Base-by-base conservation (phyloP, 2,797 vertebrate species). In the Nyctalus aviator region DNA sequence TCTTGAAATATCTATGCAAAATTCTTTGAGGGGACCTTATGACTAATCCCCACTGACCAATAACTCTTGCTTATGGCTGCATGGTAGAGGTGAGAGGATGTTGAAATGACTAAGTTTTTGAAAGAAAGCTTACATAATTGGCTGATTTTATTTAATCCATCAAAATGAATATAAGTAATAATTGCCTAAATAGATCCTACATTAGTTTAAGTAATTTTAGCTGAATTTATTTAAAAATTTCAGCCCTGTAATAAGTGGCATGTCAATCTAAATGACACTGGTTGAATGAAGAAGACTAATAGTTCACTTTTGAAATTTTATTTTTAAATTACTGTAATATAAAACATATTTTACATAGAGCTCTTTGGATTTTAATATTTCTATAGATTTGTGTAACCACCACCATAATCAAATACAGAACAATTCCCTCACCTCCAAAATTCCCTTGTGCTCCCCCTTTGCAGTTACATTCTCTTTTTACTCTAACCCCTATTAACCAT, bases 71-170 rank as follows among this genome's bases (percentile, higher is more conserved):
- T 71, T 83, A 8, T 62, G 9, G 41, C 6, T 75, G n/a, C 23
- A 46, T 50, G 55, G 13, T 59, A 30, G 23, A 57, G 8, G 32
- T 30, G n/a, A 50, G 30, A 14, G 21, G 6, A 13, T 41, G 35
- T 20, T 77, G 4, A 92, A 84, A 90, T 87, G 30, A 25, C 23
- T 87, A 55, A 50, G 9, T 27, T 66, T 95, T 92, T 30, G 48
- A 94, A 92, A 71, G 23, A 11, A 93, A 82, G 12, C 12, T 88
- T 79, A 55, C 55, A 44, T 32, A 20, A 72, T 79, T 72, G 77
- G 17, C 72, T 55, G 44, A 25, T 55, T 82, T 59, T 55, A 48
- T 48, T 59, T 59, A 59, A 59, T 13, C 25, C 25, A 27, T 57
- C 57, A 59, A 59, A 59, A 27, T 73, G 18, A 77, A 12, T 66